Conservation (phyloP, 2,113 vertebrate species). For the Odontophorus gujanensis region DNA sequence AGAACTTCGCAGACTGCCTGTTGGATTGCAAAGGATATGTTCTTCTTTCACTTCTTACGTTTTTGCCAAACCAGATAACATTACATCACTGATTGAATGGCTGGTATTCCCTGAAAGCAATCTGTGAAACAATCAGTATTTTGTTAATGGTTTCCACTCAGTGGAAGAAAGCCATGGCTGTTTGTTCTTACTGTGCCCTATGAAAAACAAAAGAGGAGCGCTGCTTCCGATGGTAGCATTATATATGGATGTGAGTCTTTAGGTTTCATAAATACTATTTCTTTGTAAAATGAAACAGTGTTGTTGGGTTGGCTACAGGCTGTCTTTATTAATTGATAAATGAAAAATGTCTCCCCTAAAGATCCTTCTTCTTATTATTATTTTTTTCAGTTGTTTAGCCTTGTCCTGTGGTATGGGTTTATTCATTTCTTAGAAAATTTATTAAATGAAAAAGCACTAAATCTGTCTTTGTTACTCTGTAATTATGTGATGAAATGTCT, state of each 20-base stretch:
- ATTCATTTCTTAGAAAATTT: neutral
- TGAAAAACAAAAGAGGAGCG: neutral
- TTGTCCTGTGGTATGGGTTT: neutral
- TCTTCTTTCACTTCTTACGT: neutral
- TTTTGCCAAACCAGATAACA: constrained; percentile 1
- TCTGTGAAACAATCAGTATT: neutral
- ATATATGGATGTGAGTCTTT: fast-evolving
- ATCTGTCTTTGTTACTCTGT: neutral
- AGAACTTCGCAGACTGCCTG: neutral
- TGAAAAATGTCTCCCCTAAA: neutral
- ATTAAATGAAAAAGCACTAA: neutral
- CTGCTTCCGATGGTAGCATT: neutral
- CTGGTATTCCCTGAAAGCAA: constrained; percentile 26
- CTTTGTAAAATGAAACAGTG: neutral
- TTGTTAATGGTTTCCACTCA: neutral
- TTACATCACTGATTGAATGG: neutral
- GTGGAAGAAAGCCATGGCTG: neutral
- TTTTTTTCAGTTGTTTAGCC: neutral
- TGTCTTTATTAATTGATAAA: neutral
- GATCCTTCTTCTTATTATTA: neutral
- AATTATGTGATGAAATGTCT: neutral
- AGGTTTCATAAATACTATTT: neutral
- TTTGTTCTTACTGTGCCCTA: neutral
- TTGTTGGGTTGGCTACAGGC: neutral
- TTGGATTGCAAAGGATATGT: constrained; percentile 12